Evolutionary conservation across 2,797 vertebrate species (phyloP).

Genomic region (Falco naumanni): DNA sequence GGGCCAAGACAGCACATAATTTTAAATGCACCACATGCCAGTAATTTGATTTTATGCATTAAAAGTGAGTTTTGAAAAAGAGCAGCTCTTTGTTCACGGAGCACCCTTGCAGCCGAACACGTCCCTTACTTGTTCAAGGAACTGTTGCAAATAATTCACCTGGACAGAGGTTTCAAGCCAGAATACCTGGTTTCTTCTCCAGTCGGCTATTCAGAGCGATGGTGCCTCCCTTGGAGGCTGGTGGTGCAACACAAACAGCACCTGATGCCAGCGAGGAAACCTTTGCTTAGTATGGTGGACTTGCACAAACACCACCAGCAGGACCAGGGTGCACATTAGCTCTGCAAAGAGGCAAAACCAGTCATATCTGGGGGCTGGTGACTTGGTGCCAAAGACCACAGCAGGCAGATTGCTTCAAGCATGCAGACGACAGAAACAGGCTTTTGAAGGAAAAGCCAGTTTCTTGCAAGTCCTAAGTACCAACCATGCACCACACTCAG

Average conservation of each 20-base stretch:
- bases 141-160: constrained; percentile 40
- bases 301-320: not conserved
- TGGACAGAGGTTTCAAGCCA: not conserved
- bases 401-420: not conserved
- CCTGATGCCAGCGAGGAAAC: not conserved
- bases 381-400: not conserved
- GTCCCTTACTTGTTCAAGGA: not conserved
- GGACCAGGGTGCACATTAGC: not conserved
- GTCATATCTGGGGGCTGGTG: not conserved
- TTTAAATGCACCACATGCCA: constrained; percentile 2
- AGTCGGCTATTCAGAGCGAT: not conserved
- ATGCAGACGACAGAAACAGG: not conserved
- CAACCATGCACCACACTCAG: not conserved
- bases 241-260: rapidly evolving
- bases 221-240: not conserved
- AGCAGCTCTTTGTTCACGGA: constrained; percentile 12
- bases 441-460: not conserved
- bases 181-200: not conserved
- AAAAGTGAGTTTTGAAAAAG: constrained; percentile 13
- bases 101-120: not conserved
- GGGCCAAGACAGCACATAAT: constrained; percentile 3
- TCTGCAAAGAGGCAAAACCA: not conserved
- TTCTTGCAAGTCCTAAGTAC: not conserved
- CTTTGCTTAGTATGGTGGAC: not conserved
- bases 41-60: constrained; percentile 10